A percentile compares a stretch with the other conserved stretches of the same genome.
Conservation (phyloP, 2,888 invertebrate genomes). For the Serrognathus titanus region DNA sequence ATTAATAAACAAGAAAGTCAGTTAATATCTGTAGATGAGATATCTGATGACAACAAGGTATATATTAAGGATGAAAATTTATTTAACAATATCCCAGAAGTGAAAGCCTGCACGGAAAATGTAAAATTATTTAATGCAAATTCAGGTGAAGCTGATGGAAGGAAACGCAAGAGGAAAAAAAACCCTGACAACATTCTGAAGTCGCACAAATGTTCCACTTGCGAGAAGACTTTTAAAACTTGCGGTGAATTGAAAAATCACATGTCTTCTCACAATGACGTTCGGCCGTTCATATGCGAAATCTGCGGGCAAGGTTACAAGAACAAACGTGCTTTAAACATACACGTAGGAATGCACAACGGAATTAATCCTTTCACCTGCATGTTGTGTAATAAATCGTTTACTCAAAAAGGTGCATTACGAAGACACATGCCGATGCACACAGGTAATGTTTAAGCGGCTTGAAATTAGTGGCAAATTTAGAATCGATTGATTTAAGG, state of each 20-base stretch:
- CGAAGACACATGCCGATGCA: conserved; percentile 54
- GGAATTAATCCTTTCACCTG: conserved; percentile 52
- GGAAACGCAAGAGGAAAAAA: neutral
- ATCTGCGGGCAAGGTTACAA: conserved; percentile 55
- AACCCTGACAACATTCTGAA: neutral
- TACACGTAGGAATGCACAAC: conserved; percentile 53
- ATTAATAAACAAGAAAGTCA: no score
- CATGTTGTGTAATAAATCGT: conserved; percentile 52
- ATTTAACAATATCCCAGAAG: no score
- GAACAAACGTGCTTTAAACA: conserved; percentile 49
- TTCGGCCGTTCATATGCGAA: conserved; percentile 48
- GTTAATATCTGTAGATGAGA: no score
- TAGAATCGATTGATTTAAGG: conserved; percentile 24
- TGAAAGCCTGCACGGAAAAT: no score
- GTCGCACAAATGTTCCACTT: conserved; percentile 28
- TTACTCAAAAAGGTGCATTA: conserved; percentile 55
- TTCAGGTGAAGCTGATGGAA: no score
- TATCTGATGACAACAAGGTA: no score
- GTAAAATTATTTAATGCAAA: no score
- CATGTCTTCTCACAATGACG: conserved; percentile 33
- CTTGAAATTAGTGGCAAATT: neutral
- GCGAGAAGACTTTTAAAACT: conserved; percentile 37
- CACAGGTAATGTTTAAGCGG: conserved; percentile 43
- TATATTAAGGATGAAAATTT: no score
- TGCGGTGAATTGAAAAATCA: conserved; percentile 37